Evolutionary conservation across 2,797 vertebrate genomes (phyloP).

Genomic region (Sebastiscus tertius): DNA sequence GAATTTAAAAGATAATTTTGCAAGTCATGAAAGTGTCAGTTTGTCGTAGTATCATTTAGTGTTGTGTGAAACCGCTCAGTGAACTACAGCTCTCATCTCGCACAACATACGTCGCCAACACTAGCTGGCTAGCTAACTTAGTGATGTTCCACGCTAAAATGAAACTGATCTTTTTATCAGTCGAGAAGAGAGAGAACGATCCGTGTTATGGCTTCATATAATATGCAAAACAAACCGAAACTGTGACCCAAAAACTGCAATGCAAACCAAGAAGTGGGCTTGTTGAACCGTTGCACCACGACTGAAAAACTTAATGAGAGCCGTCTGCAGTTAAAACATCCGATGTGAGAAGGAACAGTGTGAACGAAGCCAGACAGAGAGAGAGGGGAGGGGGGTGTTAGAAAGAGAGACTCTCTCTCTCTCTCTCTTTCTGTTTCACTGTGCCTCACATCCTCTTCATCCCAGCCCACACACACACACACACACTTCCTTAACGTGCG

Average conservation of each 20-base stretch:
- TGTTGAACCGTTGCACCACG: accelerated
- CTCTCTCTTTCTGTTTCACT: neutral
- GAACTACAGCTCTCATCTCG: too few species aligned
- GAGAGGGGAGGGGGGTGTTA: neutral
- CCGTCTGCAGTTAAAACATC: neutral
- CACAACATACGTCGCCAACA: accelerated
- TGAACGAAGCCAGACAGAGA: neutral
- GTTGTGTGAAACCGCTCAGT: accelerated
- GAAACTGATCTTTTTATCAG: too few species aligned
- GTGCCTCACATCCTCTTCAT: neutral
- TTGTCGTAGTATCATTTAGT: too few species aligned
- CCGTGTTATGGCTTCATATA: too few species aligned
- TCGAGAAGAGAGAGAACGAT: too few species aligned
- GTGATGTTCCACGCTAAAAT: too few species aligned
- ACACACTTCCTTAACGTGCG: neutral
- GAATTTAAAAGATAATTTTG: too few species aligned
- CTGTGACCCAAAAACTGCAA: too few species aligned
- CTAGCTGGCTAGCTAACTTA: too few species aligned
- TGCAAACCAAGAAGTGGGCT: too few species aligned
- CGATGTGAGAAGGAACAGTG: neutral
- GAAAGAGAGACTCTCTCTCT: neutral
- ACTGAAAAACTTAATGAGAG: neutral
- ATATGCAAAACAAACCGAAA: too few species aligned
- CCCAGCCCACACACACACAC: neutral
- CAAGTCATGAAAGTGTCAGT: too few species aligned